Conservation (phyloP, 2,888 invertebrate genomes). For the Hoplodrina blanda region DNA sequence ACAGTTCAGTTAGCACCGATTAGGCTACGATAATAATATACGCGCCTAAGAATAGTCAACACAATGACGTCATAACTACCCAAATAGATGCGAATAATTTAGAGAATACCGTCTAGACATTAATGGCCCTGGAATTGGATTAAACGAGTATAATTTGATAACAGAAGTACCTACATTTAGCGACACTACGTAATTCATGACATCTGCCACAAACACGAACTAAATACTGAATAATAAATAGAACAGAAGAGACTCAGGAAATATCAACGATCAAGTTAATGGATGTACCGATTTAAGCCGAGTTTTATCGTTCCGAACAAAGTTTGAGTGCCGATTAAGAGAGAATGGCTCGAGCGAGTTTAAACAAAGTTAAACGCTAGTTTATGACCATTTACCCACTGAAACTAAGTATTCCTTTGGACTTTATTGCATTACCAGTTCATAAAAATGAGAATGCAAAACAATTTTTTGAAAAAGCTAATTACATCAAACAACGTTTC, state of each 20-base stretch:
- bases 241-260: slow-evolving; percentile 35
- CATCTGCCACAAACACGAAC: slow-evolving; percentile 24
- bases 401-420: slow-evolving; percentile 23
- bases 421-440: slow-evolving; percentile 40
- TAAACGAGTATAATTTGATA: slow-evolving; percentile 51
- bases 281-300: slow-evolving; percentile 56
- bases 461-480: neutral
- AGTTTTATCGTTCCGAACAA: slow-evolving; percentile 60
- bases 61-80: slow-evolving; percentile 63
- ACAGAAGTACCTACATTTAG: slow-evolving; percentile 43
- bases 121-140: slow-evolving; percentile 65
- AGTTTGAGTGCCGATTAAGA: slow-evolving; percentile 60
- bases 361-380: slow-evolving; percentile 56
- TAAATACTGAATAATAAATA: slow-evolving; percentile 49
- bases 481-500: neutral
- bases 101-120: slow-evolving; percentile 67
- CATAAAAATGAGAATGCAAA: slow-evolving; percentile 10
- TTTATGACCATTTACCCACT: slow-evolving; percentile 52
- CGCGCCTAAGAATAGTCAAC: slow-evolving; percentile 43
- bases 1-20: slow-evolving; percentile 48
- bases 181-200: slow-evolving; percentile 15
- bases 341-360: slow-evolving; percentile 58
- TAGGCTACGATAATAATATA: slow-evolving; percentile 42
- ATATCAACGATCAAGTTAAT: slow-evolving; percentile 56
- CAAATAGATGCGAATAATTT: slow-evolving; percentile 63